These are phyloP conservation scores for Thaleichthys pacificus DNA, from an alignment of 2,797 vertebrate species.

Conservation along the genomic window DNA sequence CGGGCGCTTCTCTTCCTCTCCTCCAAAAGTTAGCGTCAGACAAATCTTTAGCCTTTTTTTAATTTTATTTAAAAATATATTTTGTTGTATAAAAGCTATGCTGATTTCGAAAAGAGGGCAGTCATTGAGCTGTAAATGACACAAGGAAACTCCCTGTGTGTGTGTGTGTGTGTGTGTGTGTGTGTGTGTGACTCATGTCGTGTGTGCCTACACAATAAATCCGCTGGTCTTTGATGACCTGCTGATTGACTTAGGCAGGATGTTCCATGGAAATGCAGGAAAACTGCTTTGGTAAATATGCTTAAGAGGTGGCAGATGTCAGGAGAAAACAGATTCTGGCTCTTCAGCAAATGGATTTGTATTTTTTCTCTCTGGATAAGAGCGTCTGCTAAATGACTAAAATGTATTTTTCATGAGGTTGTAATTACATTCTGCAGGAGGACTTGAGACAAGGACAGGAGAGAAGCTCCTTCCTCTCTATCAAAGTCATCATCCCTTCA, in stretches of 20 bases:
- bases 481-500: too few relatives aligned
- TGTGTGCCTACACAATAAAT: slow-evolving; percentile 33
- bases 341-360: slow-evolving; percentile 23
- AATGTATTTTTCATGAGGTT: slow-evolving; percentile 6
- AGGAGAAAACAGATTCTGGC: slow-evolving; percentile 23
- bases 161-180: slow-evolving; percentile 4
- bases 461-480: too few relatives aligned
- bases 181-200: slow-evolving; percentile 13
- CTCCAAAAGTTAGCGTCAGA: not conserved
- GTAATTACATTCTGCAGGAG: not conserved
- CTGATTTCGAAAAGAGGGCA: too few relatives aligned
- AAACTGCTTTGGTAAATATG: slow-evolving; percentile 38
- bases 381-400: too few relatives aligned
- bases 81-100: too few relatives aligned
- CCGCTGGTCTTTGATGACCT: slow-evolving; percentile 30
- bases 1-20: slow-evolving; percentile 19
- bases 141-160: slow-evolving; percentile 8
- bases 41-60: not conserved
- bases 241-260: slow-evolving; percentile 35
- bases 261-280: slow-evolving; percentile 29
- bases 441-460: too few relatives aligned
- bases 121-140: slow-evolving; percentile 2
- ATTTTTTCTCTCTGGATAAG: not conserved
- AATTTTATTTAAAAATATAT: not conserved
- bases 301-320: slow-evolving; percentile 43